These are phyloP conservation scores for Lutjanus argentimaculatus DNA, from an alignment of 2,797 vertebrate species.

Conservation along the genomic window DNA sequence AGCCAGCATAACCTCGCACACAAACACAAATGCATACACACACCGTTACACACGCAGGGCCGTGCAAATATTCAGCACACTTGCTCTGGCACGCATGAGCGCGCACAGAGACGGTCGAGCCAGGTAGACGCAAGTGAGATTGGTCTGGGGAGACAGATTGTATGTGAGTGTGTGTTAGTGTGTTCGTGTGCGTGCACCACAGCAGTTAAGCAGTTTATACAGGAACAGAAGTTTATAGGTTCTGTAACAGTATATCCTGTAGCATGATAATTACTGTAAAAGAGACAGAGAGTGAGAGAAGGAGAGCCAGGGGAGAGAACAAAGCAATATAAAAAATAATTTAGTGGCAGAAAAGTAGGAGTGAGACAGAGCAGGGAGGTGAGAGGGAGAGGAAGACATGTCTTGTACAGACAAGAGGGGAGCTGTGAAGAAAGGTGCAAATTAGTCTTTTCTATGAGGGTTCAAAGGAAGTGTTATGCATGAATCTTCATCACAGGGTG, in stretches of 20 bases:
- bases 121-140: slow-evolving; percentile 68
- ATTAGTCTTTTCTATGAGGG: slow-evolving; percentile 75
- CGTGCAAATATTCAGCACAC: slow-evolving; percentile 61
- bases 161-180: slow-evolving; percentile 11
- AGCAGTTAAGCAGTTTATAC: slow-evolving; percentile 69
- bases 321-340: slow-evolving; percentile 59
- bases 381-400: slow-evolving; percentile 49
- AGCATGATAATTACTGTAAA: slow-evolving; percentile 68
- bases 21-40: slow-evolving; percentile 54
- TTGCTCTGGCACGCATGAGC: slow-evolving; percentile 56
- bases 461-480: slow-evolving; percentile 71
- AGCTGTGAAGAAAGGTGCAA: slow-evolving; percentile 77
- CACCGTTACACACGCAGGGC: slow-evolving; percentile 46
- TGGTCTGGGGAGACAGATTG: slow-evolving; percentile 62
- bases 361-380: slow-evolving; percentile 41
- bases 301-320: slow-evolving; percentile 39
- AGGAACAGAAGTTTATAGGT: slow-evolving; percentile 69
- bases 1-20: slow-evolving; percentile 70
- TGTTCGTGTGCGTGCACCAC: slow-evolving; percentile 12
- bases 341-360: slow-evolving; percentile 48
- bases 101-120: slow-evolving; percentile 55
- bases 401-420: slow-evolving; percentile 66
- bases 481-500: slow-evolving; percentile 58
- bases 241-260: slow-evolving; percentile 64
- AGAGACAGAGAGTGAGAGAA: slow-evolving; percentile 39